Evolutionary conservation across 1,140 invertebrate genomes (phyloP).

Genomic region (Drosophila melanogaster): DNA sequence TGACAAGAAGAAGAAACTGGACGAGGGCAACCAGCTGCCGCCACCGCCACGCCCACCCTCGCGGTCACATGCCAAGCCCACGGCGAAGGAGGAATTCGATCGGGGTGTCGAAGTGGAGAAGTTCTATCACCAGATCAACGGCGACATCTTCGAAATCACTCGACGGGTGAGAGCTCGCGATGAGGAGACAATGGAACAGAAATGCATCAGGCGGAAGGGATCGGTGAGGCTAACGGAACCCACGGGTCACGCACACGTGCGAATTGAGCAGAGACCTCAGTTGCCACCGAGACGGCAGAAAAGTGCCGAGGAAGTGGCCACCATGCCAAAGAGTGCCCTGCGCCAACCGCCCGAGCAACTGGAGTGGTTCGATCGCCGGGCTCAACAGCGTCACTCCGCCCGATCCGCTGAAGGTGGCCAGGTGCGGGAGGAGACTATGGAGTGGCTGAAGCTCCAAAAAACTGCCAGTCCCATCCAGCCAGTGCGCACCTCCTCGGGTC

Average conservation of each 20-base stretch:
- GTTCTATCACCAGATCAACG: slow-evolving; percentile 84
- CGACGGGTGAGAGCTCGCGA: slow-evolving; percentile 73
- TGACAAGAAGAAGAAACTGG: slow-evolving; percentile 59
- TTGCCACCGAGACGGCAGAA: slow-evolving; percentile 76
- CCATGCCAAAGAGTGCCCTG: slow-evolving; percentile 71
- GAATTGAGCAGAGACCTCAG: slow-evolving; percentile 70
- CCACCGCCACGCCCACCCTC: slow-evolving; percentile 61
- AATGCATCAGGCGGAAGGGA: slow-evolving; percentile 72
- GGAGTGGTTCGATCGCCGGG: slow-evolving; percentile 83
- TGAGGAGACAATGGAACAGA: slow-evolving; percentile 81
- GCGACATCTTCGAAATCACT: slow-evolving; percentile 84
- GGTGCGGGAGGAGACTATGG: slow-evolving; percentile 80
- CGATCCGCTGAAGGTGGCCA: slow-evolving; percentile 79
- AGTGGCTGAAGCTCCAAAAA: slow-evolving; percentile 77
- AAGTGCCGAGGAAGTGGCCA: slow-evolving; percentile 78
- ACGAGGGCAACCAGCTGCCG: slow-evolving; percentile 17
- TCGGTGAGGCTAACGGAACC: slow-evolving; percentile 60
- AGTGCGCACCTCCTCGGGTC: slow-evolving; percentile 76
- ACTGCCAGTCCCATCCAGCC: slow-evolving; percentile 50
- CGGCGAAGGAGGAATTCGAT: slow-evolving; percentile 79
- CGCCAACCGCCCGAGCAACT: slow-evolving; percentile 63
- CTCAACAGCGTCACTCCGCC: slow-evolving; percentile 80
- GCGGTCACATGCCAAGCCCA: slow-evolving; percentile 50
- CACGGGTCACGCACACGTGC: slow-evolving; percentile 45
- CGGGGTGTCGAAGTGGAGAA: slow-evolving; percentile 82